phyloP scores from a whole-genome alignment of 2,888 invertebrate genomes.

The Trachelus tabidus region DNA sequence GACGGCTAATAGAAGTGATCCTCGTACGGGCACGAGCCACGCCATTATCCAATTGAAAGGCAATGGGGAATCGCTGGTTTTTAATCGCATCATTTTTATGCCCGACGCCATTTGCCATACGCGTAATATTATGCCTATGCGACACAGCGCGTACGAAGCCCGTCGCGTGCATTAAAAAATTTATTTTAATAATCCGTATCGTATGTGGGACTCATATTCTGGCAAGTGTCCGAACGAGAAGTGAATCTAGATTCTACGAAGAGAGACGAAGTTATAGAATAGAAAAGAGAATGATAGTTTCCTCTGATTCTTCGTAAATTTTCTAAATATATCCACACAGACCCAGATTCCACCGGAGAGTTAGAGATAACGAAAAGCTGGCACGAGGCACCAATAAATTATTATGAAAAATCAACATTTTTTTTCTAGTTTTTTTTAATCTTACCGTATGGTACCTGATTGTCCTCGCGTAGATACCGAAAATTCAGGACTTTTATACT shows the following conservation, averaged over 20 bases:
- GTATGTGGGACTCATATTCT: not conserved
- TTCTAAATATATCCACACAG: conserved; percentile 38
- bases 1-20: conserved; percentile 43
- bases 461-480: not conserved
- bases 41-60: conserved; percentile 45
- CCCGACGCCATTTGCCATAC: not conserved
- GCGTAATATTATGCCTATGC: not conserved
- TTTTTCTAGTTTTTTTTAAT: conserved; percentile 5
- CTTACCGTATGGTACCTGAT: too few relatives aligned
- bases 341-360: conserved; percentile 32
- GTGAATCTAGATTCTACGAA: not conserved
- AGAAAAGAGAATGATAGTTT: conserved; percentile 1
- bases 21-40: conserved; percentile 48
- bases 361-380: conserved; percentile 14
- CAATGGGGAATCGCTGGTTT: conserved; percentile 13
- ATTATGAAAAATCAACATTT: not conserved
- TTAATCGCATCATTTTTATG: not conserved
- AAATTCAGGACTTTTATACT: not conserved
- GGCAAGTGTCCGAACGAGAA: not conserved
- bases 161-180: not conserved
- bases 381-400: not conserved
- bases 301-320: conserved; percentile 23
- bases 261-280: conserved; percentile 3
- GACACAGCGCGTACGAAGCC: not conserved
- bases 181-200: not conserved